These are phyloP conservation scores for Oncorhynchus kisutch DNA, from an alignment of 2,113 vertebrate genomes.

Conservation along the genomic window DNA sequence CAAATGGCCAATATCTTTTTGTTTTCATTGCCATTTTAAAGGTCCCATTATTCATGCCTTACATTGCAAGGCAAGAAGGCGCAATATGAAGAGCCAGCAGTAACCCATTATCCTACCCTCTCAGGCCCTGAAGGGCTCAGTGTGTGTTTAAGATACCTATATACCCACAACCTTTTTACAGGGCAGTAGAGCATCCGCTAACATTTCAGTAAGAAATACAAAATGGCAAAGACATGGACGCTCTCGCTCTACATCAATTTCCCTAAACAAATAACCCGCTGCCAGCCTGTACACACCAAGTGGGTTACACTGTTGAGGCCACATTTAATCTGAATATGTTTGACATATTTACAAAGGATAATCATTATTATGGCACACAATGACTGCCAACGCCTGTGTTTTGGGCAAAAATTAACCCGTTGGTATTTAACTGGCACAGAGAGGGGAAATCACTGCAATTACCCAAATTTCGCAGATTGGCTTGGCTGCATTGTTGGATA, in stretches of 20 bases:
- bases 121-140: background rate
- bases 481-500: background rate
- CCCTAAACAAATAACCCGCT: background rate
- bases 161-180: background rate
- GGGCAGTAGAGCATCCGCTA: no score
- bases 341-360: conserved; percentile 37
- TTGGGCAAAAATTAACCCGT: conserved; percentile 10
- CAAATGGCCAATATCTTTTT: background rate
- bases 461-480: conserved; percentile 48
- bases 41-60: background rate
- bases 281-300: background rate
- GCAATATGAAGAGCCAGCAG: background rate
- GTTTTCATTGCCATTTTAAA: background rate
- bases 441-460: conserved; percentile 48
- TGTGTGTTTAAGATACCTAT: background rate
- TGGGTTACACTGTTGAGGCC: conserved; percentile 27
- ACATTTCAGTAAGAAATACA: no score
- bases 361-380: conserved; percentile 37
- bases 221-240: no score
- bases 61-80: background rate
- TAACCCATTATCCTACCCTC: background rate
- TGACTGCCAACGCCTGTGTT: conserved; percentile 32
- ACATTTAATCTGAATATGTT: conserved; percentile 27
- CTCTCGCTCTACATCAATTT: background rate
- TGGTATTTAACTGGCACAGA: conserved; percentile 33